These are phyloP conservation scores for Encarsia formosa DNA, from an alignment of 2,888 invertebrate species.

Conservation along the genomic window DNA sequence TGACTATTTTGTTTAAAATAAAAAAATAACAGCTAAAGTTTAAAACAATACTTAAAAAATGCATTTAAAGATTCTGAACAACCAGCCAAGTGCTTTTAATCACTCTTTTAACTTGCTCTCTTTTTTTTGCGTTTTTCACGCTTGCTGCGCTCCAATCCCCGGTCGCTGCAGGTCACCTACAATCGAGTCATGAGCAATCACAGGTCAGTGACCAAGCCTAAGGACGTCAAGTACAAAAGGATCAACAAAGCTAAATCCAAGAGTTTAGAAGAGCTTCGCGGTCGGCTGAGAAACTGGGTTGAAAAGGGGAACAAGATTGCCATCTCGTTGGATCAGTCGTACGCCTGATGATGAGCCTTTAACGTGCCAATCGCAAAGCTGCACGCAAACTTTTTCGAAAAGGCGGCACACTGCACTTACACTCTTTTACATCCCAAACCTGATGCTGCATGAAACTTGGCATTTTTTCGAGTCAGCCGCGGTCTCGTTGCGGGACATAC, in stretches of 20 bases:
- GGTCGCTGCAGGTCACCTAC: constrained; percentile 59
- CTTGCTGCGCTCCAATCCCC: neutral
- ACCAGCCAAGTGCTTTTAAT: neutral
- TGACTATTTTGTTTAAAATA: too few relatives aligned
- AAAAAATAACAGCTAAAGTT: too few relatives aligned
- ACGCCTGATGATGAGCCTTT: constrained; percentile 20
- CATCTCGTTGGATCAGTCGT: constrained; percentile 64
- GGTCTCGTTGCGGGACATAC: constrained; percentile 4
- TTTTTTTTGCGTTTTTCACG: neutral
- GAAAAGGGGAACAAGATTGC: constrained; percentile 70
- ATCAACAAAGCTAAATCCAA: constrained; percentile 89
- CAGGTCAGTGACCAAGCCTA: constrained; percentile 83
- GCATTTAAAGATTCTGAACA: constrained; percentile 2
- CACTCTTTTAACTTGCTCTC: too few relatives aligned
- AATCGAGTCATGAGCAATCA: constrained; percentile 89
- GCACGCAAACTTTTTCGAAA: constrained; percentile 3
- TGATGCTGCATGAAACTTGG: neutral
- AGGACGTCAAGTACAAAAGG: constrained; percentile 86
- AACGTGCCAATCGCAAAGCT: neutral
- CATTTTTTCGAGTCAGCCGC: constrained; percentile 18
- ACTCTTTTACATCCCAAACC: neutral
- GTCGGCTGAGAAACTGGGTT: constrained; percentile 79
- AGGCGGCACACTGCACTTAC: neutral
- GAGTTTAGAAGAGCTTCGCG: constrained; percentile 78
- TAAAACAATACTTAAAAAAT: too few relatives aligned